phyloP scores from a whole-genome alignment of 2,797 vertebrate genomes.

The Gymnoscopelus braueri region DNA sequence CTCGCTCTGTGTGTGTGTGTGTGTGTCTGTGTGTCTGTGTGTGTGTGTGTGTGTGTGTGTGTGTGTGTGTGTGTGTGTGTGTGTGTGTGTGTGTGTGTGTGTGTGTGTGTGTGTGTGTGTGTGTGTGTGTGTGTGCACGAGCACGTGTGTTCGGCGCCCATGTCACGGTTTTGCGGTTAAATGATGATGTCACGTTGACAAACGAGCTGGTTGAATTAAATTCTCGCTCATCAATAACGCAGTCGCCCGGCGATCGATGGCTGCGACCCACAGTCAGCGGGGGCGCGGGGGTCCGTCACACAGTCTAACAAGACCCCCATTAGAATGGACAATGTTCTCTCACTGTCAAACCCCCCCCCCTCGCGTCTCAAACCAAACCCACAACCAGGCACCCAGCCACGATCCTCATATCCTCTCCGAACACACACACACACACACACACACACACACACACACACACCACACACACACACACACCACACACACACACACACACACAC shows the following conservation, averaged over 20 bases:
- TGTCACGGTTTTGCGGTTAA: constrained; percentile 74
- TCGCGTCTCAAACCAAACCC: constrained; percentile 37
- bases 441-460: constrained; percentile 13
- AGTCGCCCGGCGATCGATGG: constrained; percentile 79
- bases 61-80: background rate
- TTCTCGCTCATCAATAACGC: constrained; percentile 83
- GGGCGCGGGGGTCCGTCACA: constrained; percentile 70
- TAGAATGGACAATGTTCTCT: constrained; percentile 74
- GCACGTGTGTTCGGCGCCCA: constrained; percentile 52
- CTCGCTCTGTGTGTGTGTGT: background rate
- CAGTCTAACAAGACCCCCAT: constrained; percentile 74
- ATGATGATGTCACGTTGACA: constrained; percentile 82
- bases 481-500: constrained; percentile 7
- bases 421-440: constrained; percentile 37
- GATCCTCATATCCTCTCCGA: constrained; percentile 43
- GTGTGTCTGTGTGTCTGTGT: background rate
- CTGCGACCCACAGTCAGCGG: constrained; percentile 51
- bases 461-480: constrained; percentile 7
- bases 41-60: background rate
- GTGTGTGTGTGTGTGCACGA: background rate
- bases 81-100: background rate
- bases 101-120: constrained; percentile 16
- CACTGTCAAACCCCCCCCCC: constrained; percentile 53
- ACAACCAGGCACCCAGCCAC: constrained; percentile 28
- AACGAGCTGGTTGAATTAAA: constrained; percentile 83